phyloP scores from a whole-genome alignment of 2,888 invertebrate species.

The Lycophotia porphyrea region DNA sequence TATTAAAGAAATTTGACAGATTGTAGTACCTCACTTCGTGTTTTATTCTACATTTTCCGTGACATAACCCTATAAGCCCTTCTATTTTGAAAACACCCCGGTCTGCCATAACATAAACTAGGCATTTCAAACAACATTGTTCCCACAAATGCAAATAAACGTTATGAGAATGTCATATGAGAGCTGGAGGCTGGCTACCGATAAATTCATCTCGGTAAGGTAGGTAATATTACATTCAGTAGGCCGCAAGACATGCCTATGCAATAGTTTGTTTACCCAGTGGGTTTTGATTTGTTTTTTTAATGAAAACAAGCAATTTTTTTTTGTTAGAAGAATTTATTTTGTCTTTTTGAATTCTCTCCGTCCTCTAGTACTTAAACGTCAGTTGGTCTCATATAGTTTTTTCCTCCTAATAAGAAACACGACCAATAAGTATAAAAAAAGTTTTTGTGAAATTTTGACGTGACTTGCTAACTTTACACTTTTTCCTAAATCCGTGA shows the following conservation, averaged over 20 bases:
- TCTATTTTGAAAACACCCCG: conserved; percentile 22
- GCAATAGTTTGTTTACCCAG: conserved; percentile 10
- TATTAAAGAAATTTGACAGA: too few species aligned
- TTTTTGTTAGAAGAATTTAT: background rate
- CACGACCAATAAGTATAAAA: background rate
- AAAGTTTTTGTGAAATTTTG: too few species aligned
- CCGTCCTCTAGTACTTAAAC: background rate
- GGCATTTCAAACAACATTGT: conserved; percentile 44
- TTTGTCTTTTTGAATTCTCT: background rate
- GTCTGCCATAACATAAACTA: conserved; percentile 28
- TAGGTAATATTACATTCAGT: conserved; percentile 59
- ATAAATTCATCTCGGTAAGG: conserved; percentile 56
- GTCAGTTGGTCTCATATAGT: background rate
- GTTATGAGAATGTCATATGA: conserved; percentile 63
- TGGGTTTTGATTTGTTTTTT: background rate
- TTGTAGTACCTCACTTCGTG: background rate
- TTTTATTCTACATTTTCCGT: background rate
- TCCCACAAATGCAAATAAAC: conserved; percentile 58
- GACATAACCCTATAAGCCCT: background rate
- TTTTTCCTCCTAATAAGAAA: background rate
- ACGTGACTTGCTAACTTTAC: too few species aligned
- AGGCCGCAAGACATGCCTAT: conserved; percentile 21
- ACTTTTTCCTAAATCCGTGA: background rate
- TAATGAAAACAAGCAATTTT: background rate
- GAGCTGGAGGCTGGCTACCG: conserved; percentile 33